Evolutionary conservation across 1,140 invertebrate genomes (phyloP), one percentile per base, ranked within the genome.

Genomic region (Paralvinella palmiformis): DNA sequence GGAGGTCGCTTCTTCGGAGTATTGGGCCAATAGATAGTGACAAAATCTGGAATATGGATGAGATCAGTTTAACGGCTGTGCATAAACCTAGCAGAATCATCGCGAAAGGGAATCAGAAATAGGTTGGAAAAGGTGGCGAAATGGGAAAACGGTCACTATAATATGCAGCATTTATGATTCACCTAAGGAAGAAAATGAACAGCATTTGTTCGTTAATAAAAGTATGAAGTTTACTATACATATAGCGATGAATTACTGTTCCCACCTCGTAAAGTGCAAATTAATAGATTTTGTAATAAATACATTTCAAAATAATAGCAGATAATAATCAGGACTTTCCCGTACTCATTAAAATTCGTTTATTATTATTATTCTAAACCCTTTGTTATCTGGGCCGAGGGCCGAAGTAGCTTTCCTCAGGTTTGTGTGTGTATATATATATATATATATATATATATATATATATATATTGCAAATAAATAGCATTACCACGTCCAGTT

Each of bases 61-160:
- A 84, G 69, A 83, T 78, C 7, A 81, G 81, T 15, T 66, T 83
- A 35, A 79, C 78, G 27, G 82, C 78, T 24, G 79, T 83, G 3
- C 75, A 81, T 24, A 79, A 78, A 66, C n/a, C 76, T 36, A 53
- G 66, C 32, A 82, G 79, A 71, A 70, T 85, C 57, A 65, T 84
- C 13, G 72, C 77, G 36, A 69, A 64, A 62, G 74, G 73, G 71
- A 79, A 80, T 35, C 56, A 62, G 31, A 75, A 74, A 65, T 76
- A 83, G 73, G 75, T 84, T 5, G 78, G 76, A 37, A 64, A n/a
- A n/a, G n/a, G 76, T 61, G 78, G 69, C 3, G 81, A 84, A 72
- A 59, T 76, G 27, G 81, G 79, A 75, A 72, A 69, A 60, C 68
- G 24, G 67, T 73, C 1, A 74, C 72, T 33, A 36, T 36, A 24